Conservation (phyloP, 1,140 invertebrate genomes). For the Atta texana region DNA sequence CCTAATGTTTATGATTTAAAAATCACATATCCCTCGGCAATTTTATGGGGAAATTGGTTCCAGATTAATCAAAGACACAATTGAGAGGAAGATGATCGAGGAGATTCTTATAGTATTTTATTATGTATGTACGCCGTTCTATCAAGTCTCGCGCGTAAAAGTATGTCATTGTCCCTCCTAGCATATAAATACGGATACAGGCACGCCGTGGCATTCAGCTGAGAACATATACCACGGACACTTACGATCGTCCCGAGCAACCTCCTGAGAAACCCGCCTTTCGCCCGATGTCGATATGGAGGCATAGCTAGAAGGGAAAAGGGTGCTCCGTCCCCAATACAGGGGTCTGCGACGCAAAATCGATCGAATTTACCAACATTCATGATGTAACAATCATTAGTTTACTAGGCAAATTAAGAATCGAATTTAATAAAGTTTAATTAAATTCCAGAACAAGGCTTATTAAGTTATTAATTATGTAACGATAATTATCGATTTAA, state of each 20-base stretch:
- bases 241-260: constrained; percentile 53
- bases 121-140: neutral
- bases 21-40: neutral
- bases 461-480: constrained; percentile 36
- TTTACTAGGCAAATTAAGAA: neutral
- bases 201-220: constrained; percentile 63
- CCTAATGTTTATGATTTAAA: neutral
- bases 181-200: constrained; percentile 39
- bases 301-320: constrained; percentile 27
- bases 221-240: constrained; percentile 53
- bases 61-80: neutral
- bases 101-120: neutral
- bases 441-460: neutral
- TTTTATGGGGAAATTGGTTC: neutral
- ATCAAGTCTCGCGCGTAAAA: constrained; percentile 54
- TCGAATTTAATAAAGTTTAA: constrained; percentile 5
- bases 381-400: constrained; percentile 32
- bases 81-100: neutral
- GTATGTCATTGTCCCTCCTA: constrained; percentile 61
- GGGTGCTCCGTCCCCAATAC: constrained; percentile 20
- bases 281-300: constrained; percentile 59
- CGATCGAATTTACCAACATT: constrained; percentile 18
- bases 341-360: neutral
- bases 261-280: constrained; percentile 75
- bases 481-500: neutral